These are phyloP conservation scores for Pomacea maculata DNA, from an alignment of 1,140 invertebrate species.

Conservation along the genomic window DNA sequence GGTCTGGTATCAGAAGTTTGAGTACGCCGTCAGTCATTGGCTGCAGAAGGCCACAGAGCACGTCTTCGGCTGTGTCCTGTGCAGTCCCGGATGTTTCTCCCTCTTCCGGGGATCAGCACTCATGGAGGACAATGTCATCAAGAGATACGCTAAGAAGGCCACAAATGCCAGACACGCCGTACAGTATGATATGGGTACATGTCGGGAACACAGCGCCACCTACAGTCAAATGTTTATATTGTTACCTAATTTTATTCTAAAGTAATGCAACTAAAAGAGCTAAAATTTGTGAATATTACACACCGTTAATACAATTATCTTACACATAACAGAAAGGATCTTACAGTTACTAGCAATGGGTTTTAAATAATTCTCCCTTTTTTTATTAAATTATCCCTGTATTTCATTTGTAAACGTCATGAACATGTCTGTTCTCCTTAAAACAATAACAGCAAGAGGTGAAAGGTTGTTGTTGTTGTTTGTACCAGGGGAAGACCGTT, in stretches of 20 bases:
- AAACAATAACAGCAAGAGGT: too few species aligned
- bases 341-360: too few species aligned
- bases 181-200: slow-evolving; percentile 71
- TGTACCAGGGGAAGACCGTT: slow-evolving; percentile 71
- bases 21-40: slow-evolving; percentile 56
- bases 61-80: slow-evolving; percentile 51
- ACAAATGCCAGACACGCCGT: slow-evolving; percentile 70
- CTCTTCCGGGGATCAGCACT: slow-evolving; percentile 52
- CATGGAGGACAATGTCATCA: slow-evolving; percentile 49
- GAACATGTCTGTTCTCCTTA: too few species aligned
- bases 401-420: too few species aligned
- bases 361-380: too few species aligned
- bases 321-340: too few species aligned
- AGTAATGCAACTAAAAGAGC: too few species aligned
- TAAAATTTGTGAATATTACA: too few species aligned
- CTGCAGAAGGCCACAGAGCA: slow-evolving; percentile 56
- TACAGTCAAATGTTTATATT: neutral
- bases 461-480: neutral
- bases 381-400: too few species aligned
- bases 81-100: slow-evolving; percentile 54
- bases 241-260: too few species aligned
- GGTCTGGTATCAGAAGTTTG: slow-evolving; percentile 74
- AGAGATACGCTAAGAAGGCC: slow-evolving; percentile 63
- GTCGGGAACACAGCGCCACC: too few species aligned
- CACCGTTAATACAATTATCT: too few species aligned